Conservation (phyloP, 2,113 vertebrate genomes). For the Dissostichus mawsoni region DNA sequence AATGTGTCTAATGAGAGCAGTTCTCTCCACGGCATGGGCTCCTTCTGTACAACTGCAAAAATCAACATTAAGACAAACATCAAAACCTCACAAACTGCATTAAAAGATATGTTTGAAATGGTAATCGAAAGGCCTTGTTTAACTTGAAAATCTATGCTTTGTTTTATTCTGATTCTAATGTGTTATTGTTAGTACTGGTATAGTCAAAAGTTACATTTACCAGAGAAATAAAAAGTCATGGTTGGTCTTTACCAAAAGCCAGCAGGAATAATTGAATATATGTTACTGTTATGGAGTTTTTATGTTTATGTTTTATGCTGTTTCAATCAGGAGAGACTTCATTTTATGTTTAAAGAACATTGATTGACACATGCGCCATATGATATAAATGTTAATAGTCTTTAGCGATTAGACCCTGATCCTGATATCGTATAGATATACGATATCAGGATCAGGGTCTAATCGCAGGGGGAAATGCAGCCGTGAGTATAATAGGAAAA, state of each 20-base stretch:
- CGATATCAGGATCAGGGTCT: too few relatives aligned
- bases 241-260: background rate
- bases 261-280: background rate
- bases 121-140: background rate
- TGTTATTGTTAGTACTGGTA: background rate
- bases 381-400: too few relatives aligned
- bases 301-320: background rate
- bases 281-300: background rate
- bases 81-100: background rate
- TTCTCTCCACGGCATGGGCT: background rate
- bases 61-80: background rate
- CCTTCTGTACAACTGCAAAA: background rate
- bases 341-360: too few relatives aligned
- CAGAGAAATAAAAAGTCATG: background rate
- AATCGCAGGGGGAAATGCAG: too few relatives aligned
- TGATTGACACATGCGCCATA: too few relatives aligned
- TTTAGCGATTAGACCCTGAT: too few relatives aligned
- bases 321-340: too few relatives aligned
- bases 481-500: too few relatives aligned
- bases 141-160: background rate
- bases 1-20: background rate
- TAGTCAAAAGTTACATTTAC: background rate
- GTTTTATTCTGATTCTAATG: background rate
- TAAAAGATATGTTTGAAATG: background rate
- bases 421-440: too few relatives aligned